Base-by-base conservation (phyloP, 2,888 invertebrate species). In the Onchidella celtica region DNA sequence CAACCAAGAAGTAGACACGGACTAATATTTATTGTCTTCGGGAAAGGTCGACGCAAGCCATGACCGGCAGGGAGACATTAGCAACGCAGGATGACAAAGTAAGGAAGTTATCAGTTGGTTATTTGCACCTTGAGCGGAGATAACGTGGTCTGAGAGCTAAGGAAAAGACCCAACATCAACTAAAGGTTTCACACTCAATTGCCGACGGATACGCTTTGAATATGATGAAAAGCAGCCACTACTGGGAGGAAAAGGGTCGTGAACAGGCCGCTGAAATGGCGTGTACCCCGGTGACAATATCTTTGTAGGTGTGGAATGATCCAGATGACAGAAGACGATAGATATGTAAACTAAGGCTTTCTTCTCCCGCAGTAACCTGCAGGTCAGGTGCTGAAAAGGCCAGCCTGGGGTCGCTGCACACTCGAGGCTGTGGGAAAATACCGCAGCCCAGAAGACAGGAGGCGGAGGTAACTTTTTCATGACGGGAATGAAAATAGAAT, bases 371-470 rank as follows among this genome's bases (percentile, higher is more conserved):
- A 63, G 29, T 6, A 63, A 63, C 63, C 27, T 14, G 63, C 63
- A 21, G 66, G 66, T n/a, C 34, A 66, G 36, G 36, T 66, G 66
- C 34, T 66, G 66, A 17, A 14, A 9, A 34, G 17, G 59, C 24
- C n/a, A 11, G 59, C 59, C 59, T n/a, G 9, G 59, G 59, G 59
- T 59, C 59, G 59, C 24, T 24, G 24, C 59, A 24, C 59, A 59
- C 59, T 59, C 59, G 17, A 24, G 59, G 59, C 59, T 59, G 59
- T 59, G 59, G 59, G 59, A 59, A 59, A 59, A 59, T 47, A 17
- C 6, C 47, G 6, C 17, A 47, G 47, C 47, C 9, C n/a, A n/a
- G n/a, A n/a, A n/a, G n/a, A n/a, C n/a, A 47, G 47, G 9, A 47
- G 9, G 47, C 47, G 9, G 47, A 17, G 47, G 17, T 47, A 47